Evolutionary conservation across 2,888 invertebrate genomes (phyloP), one percentile per base, ranked within the genome.

Genomic region (Ernsta delagoae): DNA sequence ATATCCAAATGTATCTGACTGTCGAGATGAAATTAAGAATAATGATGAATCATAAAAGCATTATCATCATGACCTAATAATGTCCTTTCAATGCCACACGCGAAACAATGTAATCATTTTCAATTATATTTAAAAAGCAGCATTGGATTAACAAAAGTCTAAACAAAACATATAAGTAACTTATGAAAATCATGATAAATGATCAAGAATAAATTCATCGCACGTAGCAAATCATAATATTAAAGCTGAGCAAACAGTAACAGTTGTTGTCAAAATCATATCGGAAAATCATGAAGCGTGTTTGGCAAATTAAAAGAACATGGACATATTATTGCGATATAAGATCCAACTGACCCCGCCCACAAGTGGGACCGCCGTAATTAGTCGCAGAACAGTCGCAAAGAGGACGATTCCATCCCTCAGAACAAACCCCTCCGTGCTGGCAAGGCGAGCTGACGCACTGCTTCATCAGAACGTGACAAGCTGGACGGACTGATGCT

Each of bases 391-490:
- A 96, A 85, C 99, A 99, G 87, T 99, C 98, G 84, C 99, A 99
- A 65, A 98, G 95, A 76, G 97, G 97, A 71, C 99, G 94, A 90
- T 99, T 98, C 99, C 99, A 99, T 0, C 99, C 99, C 85, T 99
- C 98, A 4, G 96, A 94, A 88, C 99, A 99, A 31, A 94, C 91
- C 0, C 98, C 98, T 3, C 97, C 96, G 83, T 99, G 98, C 87
- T 97, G 96, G 83, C 99, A 99, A 0, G 98, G 98, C 12, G 96
- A 96, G 57, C 96, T 97, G 67, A 96, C 95, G 81, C 98, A 98
- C 78, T 97, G 97, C 74, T 96, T 95, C 73, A 96, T 95, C 81
- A 97, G 95, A 9, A 96, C 96, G 84, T 97, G 97, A 84, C 99
- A 99, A 24, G 98, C 96, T 7, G 98, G 97, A 65, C 97, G 96